Evolutionary conservation across 2,113 vertebrate genomes (phyloP).

Genomic region (Carollia perspicillata): DNA sequence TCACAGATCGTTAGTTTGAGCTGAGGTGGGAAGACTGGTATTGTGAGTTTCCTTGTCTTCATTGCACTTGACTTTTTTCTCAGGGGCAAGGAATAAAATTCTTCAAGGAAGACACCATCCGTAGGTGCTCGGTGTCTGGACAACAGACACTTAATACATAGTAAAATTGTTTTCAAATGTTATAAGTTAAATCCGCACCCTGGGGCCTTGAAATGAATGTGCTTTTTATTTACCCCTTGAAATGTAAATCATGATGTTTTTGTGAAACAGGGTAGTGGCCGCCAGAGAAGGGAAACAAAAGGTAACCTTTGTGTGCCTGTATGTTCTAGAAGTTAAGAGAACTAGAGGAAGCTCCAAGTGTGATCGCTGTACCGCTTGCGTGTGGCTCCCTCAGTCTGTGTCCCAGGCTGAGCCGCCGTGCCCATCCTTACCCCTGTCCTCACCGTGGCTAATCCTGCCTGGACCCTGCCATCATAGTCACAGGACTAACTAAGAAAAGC

Average conservation of each 20-base stretch:
- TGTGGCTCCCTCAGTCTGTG: not conserved
- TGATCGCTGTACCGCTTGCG: fast-evolving
- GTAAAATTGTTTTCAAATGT: not conserved
- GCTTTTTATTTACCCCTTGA: not conserved
- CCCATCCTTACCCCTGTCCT: not conserved
- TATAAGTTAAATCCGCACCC: not conserved
- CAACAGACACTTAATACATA: not conserved
- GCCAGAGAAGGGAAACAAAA: not conserved
- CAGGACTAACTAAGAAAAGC: not conserved
- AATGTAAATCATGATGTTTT: not conserved
- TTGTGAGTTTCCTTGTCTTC: not conserved
- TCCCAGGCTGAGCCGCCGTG: not conserved
- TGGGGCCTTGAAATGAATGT: not conserved
- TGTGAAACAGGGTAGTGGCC: not conserved
- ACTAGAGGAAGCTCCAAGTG: fast-evolving
- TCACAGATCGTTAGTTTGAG: not conserved
- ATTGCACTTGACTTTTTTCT: not conserved
- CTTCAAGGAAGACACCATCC: not conserved
- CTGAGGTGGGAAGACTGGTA: not conserved
- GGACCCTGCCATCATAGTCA: fast-evolving
- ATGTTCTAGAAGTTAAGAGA: not conserved
- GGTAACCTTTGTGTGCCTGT: not conserved
- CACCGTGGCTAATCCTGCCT: not conserved
- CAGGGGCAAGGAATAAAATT: not conserved
- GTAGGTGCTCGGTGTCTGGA: not conserved